Base-by-base conservation (phyloP, 30 jellyfish, hydroid and myxozoan species). In the Rhopilema esculentum region DNA sequence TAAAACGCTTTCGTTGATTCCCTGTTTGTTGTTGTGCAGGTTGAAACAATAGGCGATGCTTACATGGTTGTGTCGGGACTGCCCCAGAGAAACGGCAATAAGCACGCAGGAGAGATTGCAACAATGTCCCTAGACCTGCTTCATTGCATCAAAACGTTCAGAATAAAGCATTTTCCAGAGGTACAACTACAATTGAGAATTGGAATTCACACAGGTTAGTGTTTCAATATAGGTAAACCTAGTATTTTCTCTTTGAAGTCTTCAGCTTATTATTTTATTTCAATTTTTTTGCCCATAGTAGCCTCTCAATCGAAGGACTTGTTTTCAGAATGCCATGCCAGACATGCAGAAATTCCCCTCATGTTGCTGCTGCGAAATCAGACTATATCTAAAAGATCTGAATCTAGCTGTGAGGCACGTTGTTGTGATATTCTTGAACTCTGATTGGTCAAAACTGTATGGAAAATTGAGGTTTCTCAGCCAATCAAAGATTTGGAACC, bases 61-160 rank as follows among this genome's bases (percentile, higher is more conserved):
- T 94, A 94, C 93, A 94, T 94, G 99, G 99, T 94, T 7, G 99
- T 94, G 29, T 89, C 97, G 0, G 99, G 99, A 20, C 89, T 94
- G 57, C 99, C 99, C 1, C 92, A 79, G 72, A 72, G 90, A 21
- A 94, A 94, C 68, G 99, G 97, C 16, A 78, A 68, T 76, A 81
- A 66, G 24, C 99, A 94, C 71, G 99, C 99, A 20, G 99, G 99
- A 27, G 99, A 94, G 77, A 90, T 94, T 4, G 99, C 99, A 1
- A 94, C 99, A 8, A 94, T 94, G 99, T 94, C 97, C n/a, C 75
- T 94, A 21, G 99, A 94, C 48, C 80, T 94, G 32, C 89, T 94
- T 62, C 99, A 94, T 33, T 92, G 89, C 69, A 85, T 90, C 57
- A 90, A 76, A 69, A 27, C 95, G 1, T 94, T 94, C 91, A 75